Base-by-base conservation (phyloP, 2,888 invertebrate species). In the Agrochola litura region DNA sequence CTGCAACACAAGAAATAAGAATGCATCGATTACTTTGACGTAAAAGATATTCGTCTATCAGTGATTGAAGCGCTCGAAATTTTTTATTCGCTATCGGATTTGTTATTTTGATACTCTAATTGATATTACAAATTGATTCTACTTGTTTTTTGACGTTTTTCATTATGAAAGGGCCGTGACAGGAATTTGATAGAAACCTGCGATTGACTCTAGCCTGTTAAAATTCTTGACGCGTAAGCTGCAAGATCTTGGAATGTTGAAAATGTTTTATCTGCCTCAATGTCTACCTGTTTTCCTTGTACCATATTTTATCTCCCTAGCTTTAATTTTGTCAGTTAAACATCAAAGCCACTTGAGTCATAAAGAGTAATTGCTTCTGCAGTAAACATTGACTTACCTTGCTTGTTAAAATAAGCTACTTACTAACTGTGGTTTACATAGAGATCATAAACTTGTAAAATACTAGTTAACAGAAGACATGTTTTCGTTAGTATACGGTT, bases 301-400 rank as follows among this genome's bases (percentile, higher is more conserved):
- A 30, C 19, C n/a, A 30, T 65, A 52, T 60, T 63, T 84, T 81
- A 84, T 82, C 76, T 61, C 16, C 25, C 43, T 58, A 56, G 60
- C 43, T 69, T 69, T 66, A 74, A 72, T 69, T 65, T 70, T 68
- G 65, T 61, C 37, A 65, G 69, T 70, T 63, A 72, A 77, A 54
- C 49, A 73, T 66, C 49, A 76, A 76, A 77, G 63, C 8, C 77
- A 54, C 49, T 77, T 43, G 61, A 77, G 83, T 78, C 52, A 73
- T 82, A 82, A 83, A 86, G 19, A 60, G 69, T 85, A 85, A 83
- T 83, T 73, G 63, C 74, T 75, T 70, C 63, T 76, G 64, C 22
- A 78, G 68, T 75, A 86, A 86, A 86, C 78, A 82, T 73, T 66
- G 43, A 73, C 68, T 73, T 85, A 73, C 52, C 69, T 77, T 85